A percentile compares a stretch with the other conserved stretches of the same genome.
Conservation (phyloP, 2,113 vertebrate species). For the Amia ocellicauda region DNA sequence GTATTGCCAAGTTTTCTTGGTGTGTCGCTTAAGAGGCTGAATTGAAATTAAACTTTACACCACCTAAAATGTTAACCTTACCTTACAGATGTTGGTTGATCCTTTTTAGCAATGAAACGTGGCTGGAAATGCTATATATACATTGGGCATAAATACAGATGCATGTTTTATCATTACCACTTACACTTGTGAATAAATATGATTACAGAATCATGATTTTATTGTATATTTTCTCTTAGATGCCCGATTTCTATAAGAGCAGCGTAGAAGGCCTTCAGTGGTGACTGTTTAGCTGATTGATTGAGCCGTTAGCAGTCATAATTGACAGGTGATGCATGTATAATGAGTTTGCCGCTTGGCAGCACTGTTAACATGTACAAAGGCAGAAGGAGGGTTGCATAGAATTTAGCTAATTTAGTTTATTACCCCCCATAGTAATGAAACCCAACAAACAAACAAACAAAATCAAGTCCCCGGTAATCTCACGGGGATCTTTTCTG, state of each 20-base stretch:
- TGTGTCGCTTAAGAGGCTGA: not conserved
- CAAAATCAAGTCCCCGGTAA: not conserved
- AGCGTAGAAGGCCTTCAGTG: not conserved
- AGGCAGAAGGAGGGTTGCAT: not conserved
- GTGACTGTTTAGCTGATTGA: conserved; percentile 1
- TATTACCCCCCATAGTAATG: not conserved
- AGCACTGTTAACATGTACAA: not conserved
- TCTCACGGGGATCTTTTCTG: conserved; percentile 1
- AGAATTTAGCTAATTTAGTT: no score
- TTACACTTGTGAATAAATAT: conserved; percentile 20
- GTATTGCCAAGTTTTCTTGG: not conserved
- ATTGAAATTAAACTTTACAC: no score
- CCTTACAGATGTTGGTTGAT: no score
- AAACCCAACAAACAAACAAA: not conserved
- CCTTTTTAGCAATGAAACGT: no score
- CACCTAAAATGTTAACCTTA: no score
- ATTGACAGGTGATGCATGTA: conserved; percentile 3
- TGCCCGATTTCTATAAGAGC: not conserved
- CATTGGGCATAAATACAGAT: conserved; percentile 6
- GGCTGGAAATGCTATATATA: conserved; percentile 10
- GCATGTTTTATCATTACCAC: conserved; percentile 14
- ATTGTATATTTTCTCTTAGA: conserved; percentile 6
- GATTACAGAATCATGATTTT: conserved; percentile 4
- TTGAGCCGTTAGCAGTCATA: conserved; percentile 9
- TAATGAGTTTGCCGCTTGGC: not conserved